Evolutionary conservation across 2,113 vertebrate species (phyloP).

Genomic region (Motacilla tschutschensis): DNA sequence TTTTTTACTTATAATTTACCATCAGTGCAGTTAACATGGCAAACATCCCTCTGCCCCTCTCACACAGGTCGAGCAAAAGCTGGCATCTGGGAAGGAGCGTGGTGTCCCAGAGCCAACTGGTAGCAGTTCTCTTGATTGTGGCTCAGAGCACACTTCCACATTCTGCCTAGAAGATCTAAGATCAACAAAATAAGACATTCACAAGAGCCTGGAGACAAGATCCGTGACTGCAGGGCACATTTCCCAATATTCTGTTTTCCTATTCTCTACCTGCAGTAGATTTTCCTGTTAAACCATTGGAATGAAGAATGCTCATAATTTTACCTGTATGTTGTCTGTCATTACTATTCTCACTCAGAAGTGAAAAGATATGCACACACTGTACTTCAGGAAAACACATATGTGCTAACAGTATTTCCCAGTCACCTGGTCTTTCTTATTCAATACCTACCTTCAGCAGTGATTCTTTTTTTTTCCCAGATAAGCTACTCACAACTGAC

Average conservation of each 20-base stretch:
- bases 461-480: not conserved
- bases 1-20: not conserved
- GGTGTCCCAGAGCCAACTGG: not conserved
- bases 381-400: not conserved
- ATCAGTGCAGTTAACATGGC: not conserved
- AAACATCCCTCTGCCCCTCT: not conserved
- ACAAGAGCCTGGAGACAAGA: not conserved
- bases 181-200: not conserved
- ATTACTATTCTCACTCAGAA: not conserved
- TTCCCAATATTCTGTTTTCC: not conserved
- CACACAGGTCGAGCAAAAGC: not conserved
- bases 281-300: not conserved
- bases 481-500: not conserved
- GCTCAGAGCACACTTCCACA: not conserved
- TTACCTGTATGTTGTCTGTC: not conserved
- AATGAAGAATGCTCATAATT: not conserved
- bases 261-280: not conserved
- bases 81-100: not conserved
- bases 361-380: not conserved
- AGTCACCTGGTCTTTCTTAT: not conserved
- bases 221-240: rapidly evolving
- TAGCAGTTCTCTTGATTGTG: not conserved
- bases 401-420: not conserved
- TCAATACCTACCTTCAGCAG: not conserved
- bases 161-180: not conserved